These are phyloP conservation scores for Aethes cnicana DNA, from an alignment of 2,888 invertebrate genomes.

Conservation along the genomic window DNA sequence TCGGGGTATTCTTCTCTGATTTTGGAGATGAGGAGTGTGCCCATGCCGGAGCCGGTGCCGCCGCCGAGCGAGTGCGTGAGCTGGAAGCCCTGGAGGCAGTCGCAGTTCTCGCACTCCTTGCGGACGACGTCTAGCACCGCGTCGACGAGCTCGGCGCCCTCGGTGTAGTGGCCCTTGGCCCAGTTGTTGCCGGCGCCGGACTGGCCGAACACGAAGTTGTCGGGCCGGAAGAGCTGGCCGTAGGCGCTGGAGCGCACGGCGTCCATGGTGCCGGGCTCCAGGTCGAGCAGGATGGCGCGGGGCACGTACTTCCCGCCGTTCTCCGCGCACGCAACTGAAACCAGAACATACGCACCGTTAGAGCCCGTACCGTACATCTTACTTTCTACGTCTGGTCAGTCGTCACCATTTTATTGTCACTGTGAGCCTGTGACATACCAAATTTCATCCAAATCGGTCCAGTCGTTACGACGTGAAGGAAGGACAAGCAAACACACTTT, in stretches of 20 bases:
- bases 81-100: constrained; percentile 95
- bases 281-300: constrained; percentile 94
- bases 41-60: constrained; percentile 79
- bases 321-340: constrained; percentile 93
- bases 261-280: constrained; percentile 99
- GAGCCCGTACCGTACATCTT: no score
- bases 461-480: no score
- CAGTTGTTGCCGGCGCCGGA: constrained; percentile 92
- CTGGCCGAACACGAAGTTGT: constrained; percentile 97
- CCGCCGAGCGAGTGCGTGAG: constrained; percentile 88
- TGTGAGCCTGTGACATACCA: no score
- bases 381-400: no score
- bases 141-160: constrained; percentile 93
- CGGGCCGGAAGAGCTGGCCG: constrained; percentile 95
- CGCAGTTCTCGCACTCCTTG: constrained; percentile 95
- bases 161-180: constrained; percentile 96
- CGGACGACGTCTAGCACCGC: constrained; percentile 92
- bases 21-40: constrained; percentile 91
- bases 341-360: no score
- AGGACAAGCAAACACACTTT: no score
- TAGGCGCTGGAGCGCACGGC: constrained; percentile 92
- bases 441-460: no score
- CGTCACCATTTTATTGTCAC: no score
- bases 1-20: constrained; percentile 96
- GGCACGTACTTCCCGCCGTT: constrained; percentile 96